Base-by-base conservation (phyloP, 2,113 vertebrate species). In the Aramus guarauna region DNA sequence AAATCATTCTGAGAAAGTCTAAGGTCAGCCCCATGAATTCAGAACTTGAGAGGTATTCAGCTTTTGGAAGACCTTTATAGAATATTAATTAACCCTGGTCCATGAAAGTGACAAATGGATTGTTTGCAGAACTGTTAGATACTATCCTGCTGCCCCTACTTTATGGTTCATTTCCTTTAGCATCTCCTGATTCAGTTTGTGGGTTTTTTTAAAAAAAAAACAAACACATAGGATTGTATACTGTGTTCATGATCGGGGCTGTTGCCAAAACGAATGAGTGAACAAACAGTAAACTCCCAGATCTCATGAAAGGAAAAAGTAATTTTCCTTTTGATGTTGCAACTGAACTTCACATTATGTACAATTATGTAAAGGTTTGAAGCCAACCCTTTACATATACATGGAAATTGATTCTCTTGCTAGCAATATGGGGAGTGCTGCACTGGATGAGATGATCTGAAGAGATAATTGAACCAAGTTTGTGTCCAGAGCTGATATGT, bases 21-120 rank as follows among this genome's bases (percentile, higher is more conserved):
- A 97, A 98, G 98, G 98, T 99, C 98, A 98, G 94, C 96, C 96
- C 96, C 97, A 96, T 98, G 98, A 97, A 98, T 98, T 98, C 97
- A 98, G 94, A 96, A 94, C 97, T 98, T 94, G 97, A 98, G 97
- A 98, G 97, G 96, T 98, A 97, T 97, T 98, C 97, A 98, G 97
- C 96, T 95, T 98, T 98, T 96, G 91, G 89, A 96, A 98, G 94
- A 96, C 97, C 96, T 97, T 98, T 98, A 95, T 88, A 97, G 97
- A 98, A 98, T 98, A 95, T 98, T 97, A 97, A 98, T 96, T 97
- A 98, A 98, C 94, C 93, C 62, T 64, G 85, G 85, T 90, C 78
- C 82, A 90, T 83, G 91, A 96, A 97, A 94, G 91, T 97, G 95
- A 95, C 95, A 97, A 97, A 91, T 92, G 67, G 60, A 63, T 92